Evolutionary conservation across 2,113 vertebrate genomes (phyloP).

Genomic region (Podocnemis expansa): DNA sequence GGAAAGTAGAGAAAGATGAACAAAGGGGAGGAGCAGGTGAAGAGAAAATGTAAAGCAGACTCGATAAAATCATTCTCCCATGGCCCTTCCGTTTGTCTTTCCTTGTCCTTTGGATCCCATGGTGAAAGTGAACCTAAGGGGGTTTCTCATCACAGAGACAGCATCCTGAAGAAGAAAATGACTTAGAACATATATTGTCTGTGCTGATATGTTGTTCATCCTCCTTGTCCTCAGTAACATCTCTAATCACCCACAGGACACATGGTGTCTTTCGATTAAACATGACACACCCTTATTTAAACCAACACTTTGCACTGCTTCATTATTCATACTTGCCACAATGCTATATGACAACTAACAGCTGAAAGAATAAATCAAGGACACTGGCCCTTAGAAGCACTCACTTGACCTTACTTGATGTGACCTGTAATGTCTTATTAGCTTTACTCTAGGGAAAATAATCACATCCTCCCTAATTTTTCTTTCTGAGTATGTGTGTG

Average conservation of each 20-base stretch:
- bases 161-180: constrained; percentile 7
- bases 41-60: neutral
- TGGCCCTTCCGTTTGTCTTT: neutral
- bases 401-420: constrained; percentile 64
- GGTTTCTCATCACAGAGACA: neutral
- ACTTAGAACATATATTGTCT: neutral
- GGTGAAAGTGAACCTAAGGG: neutral
- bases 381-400: constrained; percentile 48
- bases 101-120: neutral
- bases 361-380: constrained; percentile 65
- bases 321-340: constrained; percentile 14
- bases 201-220: constrained; percentile 18
- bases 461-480: constrained; percentile 67
- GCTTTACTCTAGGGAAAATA: constrained; percentile 54
- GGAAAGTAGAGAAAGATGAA: neutral
- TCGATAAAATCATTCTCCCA: neutral
- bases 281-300: constrained; percentile 14
- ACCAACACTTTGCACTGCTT: constrained; percentile 4
- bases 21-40: neutral
- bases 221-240: neutral
- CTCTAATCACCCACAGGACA: constrained; percentile 53
- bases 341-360: constrained; percentile 39
- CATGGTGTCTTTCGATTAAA: constrained; percentile 4
- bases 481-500: constrained; percentile 30
- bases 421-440: constrained; percentile 64